phyloP scores from a whole-genome alignment of 2,888 invertebrate species.

The Cosmia pyralina region DNA sequence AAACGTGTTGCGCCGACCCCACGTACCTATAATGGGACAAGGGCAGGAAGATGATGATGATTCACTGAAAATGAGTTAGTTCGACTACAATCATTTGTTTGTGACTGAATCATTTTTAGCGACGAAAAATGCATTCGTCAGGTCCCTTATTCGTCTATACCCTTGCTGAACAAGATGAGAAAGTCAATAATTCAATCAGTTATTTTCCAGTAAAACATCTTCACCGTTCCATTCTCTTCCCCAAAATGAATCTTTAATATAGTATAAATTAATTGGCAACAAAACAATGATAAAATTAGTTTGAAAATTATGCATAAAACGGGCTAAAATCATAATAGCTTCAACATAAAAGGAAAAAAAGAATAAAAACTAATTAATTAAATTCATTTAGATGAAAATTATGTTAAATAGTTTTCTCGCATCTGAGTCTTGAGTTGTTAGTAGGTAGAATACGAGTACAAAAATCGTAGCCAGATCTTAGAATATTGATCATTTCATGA shows the following conservation, averaged over 20 bases:
- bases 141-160: too few species aligned
- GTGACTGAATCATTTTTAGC: neutral
- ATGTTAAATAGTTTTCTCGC: neutral
- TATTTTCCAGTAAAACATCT: slow-evolving; percentile 1
- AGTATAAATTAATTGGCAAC: neutral
- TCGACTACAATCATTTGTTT: neutral
- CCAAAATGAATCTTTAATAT: slow-evolving; percentile 4
- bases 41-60: too few species aligned
- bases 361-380: slow-evolving; percentile 14
- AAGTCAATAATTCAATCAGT: neutral
- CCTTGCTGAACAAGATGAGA: neutral
- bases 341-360: slow-evolving; percentile 3
- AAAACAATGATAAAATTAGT: slow-evolving; percentile 1
- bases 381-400: neutral
- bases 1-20: too few species aligned
- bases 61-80: neutral
- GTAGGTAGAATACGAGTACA: too few species aligned
- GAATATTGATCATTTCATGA: too few species aligned
- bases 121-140: neutral
- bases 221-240: neutral
- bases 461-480: too few species aligned
- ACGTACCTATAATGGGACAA: too few species aligned
- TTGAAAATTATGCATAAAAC: slow-evolving; percentile 31
- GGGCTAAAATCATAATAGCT: slow-evolving; percentile 1
- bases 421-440: neutral